Percentiles rank a stretch among this genome's conserved stretches.
These are phyloP conservation scores for Origma solitaria DNA, from an alignment of 2,113 vertebrate species.

Conservation along the genomic window DNA sequence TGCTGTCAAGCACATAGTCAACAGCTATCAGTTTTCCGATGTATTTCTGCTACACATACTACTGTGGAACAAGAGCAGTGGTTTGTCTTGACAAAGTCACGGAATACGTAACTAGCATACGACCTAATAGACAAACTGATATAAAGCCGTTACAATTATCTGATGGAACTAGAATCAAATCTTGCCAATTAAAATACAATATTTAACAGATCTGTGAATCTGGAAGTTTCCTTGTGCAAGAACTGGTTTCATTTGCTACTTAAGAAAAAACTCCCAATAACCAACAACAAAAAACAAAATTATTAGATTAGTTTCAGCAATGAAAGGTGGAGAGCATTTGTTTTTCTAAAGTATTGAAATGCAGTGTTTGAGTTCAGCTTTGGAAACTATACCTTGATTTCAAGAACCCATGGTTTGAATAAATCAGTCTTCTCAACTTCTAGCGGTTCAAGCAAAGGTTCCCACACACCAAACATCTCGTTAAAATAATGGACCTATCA, in stretches of 20 bases:
- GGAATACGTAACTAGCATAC: background rate
- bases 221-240: background rate
- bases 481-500: conserved; percentile 92
- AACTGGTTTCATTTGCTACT: background rate
- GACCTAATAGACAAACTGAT: background rate
- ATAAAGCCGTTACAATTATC: background rate
- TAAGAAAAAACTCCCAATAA: background rate
- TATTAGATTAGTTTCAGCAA: background rate
- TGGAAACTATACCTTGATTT: conserved; percentile 78
- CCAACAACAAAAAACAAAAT: background rate
- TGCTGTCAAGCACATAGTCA: background rate
- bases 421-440: conserved; percentile 87
- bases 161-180: background rate
- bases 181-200: background rate
- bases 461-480: conserved; percentile 95
- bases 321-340: background rate
- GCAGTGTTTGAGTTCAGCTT: background rate
- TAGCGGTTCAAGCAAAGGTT: conserved; percentile 92
- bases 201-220: background rate
- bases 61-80: background rate
- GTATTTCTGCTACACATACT: background rate
- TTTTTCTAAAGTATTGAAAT: background rate
- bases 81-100: background rate
- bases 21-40: background rate
- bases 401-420: conserved; percentile 89